These are phyloP conservation scores for Hermatobates lingyangjiaoensis DNA, from an alignment of 1,140 invertebrate species.

Conservation along the genomic window DNA sequence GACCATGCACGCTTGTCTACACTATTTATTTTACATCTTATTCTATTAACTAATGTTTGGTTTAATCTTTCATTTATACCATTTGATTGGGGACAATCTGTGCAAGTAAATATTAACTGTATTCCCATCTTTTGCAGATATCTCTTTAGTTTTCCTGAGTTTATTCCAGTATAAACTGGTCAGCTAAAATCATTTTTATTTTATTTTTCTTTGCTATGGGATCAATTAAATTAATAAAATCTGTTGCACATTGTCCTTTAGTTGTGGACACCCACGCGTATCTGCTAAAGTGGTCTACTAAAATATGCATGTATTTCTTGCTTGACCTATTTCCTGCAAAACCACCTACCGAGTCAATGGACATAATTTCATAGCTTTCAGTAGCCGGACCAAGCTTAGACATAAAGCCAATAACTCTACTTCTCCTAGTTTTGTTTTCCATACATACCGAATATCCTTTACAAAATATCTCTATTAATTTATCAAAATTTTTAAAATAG, in stretches of 20 bases:
- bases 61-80: conserved; percentile 6
- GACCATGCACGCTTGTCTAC: conserved; percentile 14
- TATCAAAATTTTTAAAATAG: conserved; percentile 7
- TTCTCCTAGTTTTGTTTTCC: conserved; percentile 9
- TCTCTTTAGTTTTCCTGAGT: background rate
- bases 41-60: conserved; percentile 14
- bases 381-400: conserved; percentile 10
- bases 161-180: conserved; percentile 1
- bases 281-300: conserved; percentile 10
- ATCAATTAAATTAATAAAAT: conserved; percentile 1
- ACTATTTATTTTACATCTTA: conserved; percentile 13
- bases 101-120: background rate
- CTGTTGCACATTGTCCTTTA: background rate
- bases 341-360: conserved; percentile 11
- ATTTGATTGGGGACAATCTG: conserved; percentile 6
- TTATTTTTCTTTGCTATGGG: conserved; percentile 2
- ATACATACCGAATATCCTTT: conserved; percentile 19
- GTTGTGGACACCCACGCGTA: conserved; percentile 1
- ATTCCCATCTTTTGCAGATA: background rate
- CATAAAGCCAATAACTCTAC: conserved; percentile 7
- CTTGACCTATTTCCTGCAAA: conserved; percentile 2
- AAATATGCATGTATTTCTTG: conserved; percentile 10
- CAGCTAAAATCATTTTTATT: background rate
- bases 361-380: conserved; percentile 22
- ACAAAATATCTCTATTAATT: conserved; percentile 7